A percentile compares a stretch with the other conserved stretches of the same genome.
Conservation (phyloP, 2,797 vertebrate species). For the Enteromius argenteus region DNA sequence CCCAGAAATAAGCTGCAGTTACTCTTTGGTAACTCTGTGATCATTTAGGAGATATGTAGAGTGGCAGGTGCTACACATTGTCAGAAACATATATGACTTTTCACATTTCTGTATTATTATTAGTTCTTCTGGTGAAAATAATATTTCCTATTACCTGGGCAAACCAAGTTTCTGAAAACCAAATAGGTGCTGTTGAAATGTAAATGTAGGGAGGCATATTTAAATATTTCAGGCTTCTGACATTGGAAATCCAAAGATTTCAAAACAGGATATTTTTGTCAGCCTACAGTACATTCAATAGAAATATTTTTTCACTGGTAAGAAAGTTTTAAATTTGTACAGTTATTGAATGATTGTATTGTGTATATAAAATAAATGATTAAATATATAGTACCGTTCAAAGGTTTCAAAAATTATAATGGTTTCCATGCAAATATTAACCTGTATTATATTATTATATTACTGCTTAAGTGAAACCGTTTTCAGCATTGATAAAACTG, state of each 20-base stretch:
- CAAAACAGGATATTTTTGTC: background rate
- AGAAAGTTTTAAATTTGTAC: background rate
- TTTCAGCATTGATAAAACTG: background rate
- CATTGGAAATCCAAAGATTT: background rate
- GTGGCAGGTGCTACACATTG: background rate
- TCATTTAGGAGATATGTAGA: background rate
- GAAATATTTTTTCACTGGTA: background rate
- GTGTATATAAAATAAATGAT: background rate
- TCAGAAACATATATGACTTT: slow-evolving; percentile 6
- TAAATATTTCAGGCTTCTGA: background rate
- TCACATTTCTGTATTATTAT: background rate
- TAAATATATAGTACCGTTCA: background rate
- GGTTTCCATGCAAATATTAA: background rate
- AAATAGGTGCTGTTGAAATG: slow-evolving; percentile 7
- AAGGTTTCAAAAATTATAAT: background rate
- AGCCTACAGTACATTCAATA: background rate
- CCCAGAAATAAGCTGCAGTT: background rate
- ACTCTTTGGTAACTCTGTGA: background rate
- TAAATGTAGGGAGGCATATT: background rate
- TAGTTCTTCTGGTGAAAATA: background rate
- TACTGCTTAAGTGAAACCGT: background rate
- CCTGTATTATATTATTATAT: too few relatives aligned
- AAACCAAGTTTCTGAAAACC: background rate
- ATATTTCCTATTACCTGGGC: background rate
- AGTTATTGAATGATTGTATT: background rate